A percentile compares a stretch with the other conserved stretches of the same genome.
phyloP scores from a whole-genome alignment of 53 echinoderm and acorn worm species.

The Paelopatides confundens region DNA sequence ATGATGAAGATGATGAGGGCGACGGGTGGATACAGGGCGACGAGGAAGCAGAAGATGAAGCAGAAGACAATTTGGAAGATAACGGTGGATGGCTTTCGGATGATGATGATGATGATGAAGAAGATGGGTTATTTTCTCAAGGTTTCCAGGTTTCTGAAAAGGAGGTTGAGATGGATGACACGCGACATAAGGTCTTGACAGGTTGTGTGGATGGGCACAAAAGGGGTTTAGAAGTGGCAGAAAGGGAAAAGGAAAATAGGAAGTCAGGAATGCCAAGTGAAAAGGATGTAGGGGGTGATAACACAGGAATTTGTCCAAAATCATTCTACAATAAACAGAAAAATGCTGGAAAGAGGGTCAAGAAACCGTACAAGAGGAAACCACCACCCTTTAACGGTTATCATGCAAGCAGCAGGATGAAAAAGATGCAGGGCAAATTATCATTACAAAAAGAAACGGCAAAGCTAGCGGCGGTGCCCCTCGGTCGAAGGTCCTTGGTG shows the following conservation, averaged over 20 bases:
- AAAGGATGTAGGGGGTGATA: background rate
- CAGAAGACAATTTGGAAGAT: background rate
- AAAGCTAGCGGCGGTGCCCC: conserved; percentile 10
- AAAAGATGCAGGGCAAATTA: background rate
- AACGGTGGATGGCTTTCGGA: conserved; percentile 4
- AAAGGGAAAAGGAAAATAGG: background rate
- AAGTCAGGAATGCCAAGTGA: background rate
- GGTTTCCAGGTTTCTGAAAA: background rate
- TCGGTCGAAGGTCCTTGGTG: background rate
- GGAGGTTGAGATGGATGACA: background rate
- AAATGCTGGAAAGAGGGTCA: background rate
- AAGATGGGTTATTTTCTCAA: background rate
- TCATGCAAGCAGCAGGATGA: background rate
- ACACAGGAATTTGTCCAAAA: background rate
- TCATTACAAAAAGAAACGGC: background rate
- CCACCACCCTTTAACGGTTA: background rate
- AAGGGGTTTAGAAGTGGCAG: background rate
- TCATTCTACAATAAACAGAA: conserved; percentile 5
- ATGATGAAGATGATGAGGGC: background rate
- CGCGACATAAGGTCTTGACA: background rate
- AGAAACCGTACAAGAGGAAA: background rate
- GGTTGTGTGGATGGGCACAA: background rate
- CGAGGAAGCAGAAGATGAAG: background rate
- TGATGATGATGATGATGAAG: background rate
- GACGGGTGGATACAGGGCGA: background rate